A percentile compares a stretch with the other conserved stretches of the same genome.
phyloP scores from a whole-genome alignment of 2,113 vertebrate genomes.

The Syrmaticus mikado region DNA sequence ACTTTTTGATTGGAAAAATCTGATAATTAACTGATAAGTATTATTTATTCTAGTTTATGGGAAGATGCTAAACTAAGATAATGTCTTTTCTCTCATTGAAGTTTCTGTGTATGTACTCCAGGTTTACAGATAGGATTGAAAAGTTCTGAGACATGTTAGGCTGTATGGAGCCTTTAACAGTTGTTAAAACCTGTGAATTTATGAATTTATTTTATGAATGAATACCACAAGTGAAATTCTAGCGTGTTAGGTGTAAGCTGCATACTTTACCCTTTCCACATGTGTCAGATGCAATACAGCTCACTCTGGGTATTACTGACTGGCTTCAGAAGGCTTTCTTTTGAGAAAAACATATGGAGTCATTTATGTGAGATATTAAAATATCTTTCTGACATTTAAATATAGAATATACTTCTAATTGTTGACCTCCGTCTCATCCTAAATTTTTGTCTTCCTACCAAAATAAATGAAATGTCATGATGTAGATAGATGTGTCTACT shows the following conservation, averaged over 20 bases:
- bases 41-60: background rate
- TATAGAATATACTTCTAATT: constrained; percentile 18
- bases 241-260: background rate
- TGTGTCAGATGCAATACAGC: background rate
- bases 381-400: constrained; percentile 46
- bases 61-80: background rate
- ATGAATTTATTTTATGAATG: constrained; percentile 43
- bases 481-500: background rate
- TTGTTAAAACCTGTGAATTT: constrained; percentile 44
- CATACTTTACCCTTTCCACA: background rate
- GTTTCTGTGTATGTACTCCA: background rate
- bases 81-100: background rate
- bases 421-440: background rate
- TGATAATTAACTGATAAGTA: background rate
- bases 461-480: constrained; percentile 5
- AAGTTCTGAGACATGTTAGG: background rate
- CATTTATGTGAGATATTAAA: background rate
- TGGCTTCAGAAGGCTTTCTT: constrained; percentile 18
- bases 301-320: constrained; percentile 9
- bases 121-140: background rate
- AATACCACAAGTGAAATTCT: constrained; percentile 11
- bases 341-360: constrained; percentile 32
- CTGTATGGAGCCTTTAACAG: background rate
- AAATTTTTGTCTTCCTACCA: background rate
- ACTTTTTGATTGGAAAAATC: background rate